phyloP scores from a whole-genome alignment of 1,140 invertebrate genomes.

The Anadara kagoshimensis region DNA sequence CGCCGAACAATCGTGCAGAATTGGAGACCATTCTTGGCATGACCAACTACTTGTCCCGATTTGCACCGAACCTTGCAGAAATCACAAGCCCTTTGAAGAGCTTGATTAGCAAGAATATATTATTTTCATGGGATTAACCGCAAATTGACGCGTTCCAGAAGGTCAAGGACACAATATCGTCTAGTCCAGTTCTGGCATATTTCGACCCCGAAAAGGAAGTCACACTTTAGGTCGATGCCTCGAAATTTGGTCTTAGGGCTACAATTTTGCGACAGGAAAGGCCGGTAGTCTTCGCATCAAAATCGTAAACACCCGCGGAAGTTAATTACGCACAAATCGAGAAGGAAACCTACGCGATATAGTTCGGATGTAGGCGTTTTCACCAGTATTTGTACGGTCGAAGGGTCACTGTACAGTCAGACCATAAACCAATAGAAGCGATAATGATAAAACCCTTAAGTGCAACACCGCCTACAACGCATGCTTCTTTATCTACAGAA shows the following conservation, averaged over 20 bases:
- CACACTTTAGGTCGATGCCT: neutral
- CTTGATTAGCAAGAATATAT: constrained; percentile 41
- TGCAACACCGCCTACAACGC: neutral
- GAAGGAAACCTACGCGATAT: constrained; percentile 39
- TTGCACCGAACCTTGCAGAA: constrained; percentile 50
- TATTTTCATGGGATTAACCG: constrained; percentile 73
- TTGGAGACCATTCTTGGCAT: constrained; percentile 61
- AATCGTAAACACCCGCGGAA: constrained; percentile 69
- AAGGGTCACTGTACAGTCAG: constrained; percentile 37
- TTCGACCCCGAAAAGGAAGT: neutral
- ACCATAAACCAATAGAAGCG: constrained; percentile 5
- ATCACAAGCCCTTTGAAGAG: constrained; percentile 5
- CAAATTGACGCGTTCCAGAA: constrained; percentile 33
- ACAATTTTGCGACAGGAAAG: neutral
- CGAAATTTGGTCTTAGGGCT: neutral
- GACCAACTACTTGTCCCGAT: constrained; percentile 69
- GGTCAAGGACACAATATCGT: neutral
- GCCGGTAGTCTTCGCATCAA: constrained; percentile 59
- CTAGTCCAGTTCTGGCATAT: neutral
- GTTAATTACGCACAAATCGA: constrained; percentile 42
- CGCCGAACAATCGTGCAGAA: constrained; percentile 19
- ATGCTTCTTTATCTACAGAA: constrained; percentile 6
- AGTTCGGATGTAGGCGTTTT: too few species aligned
- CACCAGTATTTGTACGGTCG: constrained; percentile 23
- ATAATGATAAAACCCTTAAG: neutral